Evolutionary conservation across 2,113 vertebrate species (phyloP).

Genomic region (Podocnemis expansa): DNA sequence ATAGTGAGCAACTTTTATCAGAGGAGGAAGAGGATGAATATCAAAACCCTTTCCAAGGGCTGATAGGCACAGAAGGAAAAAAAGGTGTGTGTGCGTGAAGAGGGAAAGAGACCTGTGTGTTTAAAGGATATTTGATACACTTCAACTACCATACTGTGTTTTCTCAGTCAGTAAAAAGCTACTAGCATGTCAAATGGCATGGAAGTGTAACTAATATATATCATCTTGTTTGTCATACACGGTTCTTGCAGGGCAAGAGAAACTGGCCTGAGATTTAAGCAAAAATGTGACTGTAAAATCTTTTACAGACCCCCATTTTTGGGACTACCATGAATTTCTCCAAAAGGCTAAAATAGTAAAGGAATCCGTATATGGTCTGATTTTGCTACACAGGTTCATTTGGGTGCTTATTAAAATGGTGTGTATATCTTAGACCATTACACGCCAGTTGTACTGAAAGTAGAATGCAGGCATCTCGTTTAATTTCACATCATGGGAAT

Average conservation of each 20-base stretch:
- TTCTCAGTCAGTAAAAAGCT: conserved; percentile 4
- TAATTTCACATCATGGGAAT: not conserved
- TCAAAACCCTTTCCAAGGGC: not conserved
- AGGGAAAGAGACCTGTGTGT: not conserved
- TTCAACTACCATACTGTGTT: not conserved
- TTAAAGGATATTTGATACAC: not conserved
- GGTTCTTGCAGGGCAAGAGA: not conserved
- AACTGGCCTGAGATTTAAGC: not conserved
- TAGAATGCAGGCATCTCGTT: not conserved
- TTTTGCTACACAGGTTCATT: not conserved
- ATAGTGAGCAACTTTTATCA: not conserved
- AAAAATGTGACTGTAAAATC: not conserved
- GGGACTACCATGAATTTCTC: not conserved
- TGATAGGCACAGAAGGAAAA: not conserved
- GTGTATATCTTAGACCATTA: not conserved
- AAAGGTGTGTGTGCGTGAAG: not conserved
- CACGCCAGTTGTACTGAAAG: not conserved
- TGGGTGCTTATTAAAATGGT: not conserved
- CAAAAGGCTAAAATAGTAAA: not conserved
- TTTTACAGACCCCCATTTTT: not conserved
- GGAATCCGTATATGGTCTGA: not conserved
- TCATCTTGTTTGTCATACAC: conserved; percentile 18
- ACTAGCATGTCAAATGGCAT: conserved; percentile 36
- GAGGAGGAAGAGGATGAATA: fast-evolving
- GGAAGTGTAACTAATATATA: not conserved